phyloP scores from a whole-genome alignment of 2,888 invertebrate genomes.

The Muscina levida region DNA sequence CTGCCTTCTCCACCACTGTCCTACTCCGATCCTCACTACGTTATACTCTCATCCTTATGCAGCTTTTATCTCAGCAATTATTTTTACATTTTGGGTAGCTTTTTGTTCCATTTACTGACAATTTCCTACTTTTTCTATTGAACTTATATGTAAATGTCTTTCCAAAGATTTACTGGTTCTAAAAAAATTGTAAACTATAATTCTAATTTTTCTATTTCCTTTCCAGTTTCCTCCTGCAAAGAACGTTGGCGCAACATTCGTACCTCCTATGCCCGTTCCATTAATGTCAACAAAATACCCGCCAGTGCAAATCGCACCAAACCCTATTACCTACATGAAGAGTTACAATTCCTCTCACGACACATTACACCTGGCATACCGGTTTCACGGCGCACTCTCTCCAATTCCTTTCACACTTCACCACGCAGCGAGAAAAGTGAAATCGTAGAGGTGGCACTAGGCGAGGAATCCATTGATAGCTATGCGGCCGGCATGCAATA shows the following conservation, averaged over 20 bases:
- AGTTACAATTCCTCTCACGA: constrained; percentile 70
- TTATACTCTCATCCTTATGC: no score
- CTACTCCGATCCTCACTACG: no score
- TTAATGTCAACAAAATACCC: constrained; percentile 73
- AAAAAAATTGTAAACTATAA: no score
- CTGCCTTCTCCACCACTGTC: no score
- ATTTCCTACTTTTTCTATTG: no score
- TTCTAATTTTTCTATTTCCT: not conserved
- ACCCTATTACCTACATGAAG: constrained; percentile 72
- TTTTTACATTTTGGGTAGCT: no score
- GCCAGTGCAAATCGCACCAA: constrained; percentile 73
- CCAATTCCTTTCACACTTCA: constrained; percentile 56
- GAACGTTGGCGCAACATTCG: constrained; percentile 78
- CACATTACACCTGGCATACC: constrained; percentile 71
- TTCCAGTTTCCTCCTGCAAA: constrained; percentile 74
- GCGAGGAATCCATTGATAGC: constrained; percentile 69
- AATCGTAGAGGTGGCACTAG: constrained; percentile 65
- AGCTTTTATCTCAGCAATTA: no score
- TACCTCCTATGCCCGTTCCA: constrained; percentile 76
- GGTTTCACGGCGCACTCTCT: constrained; percentile 65
- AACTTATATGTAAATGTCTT: no score
- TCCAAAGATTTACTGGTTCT: no score
- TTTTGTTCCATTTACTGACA: no score
- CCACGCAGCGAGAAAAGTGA: constrained; percentile 68
- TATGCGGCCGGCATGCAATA: constrained; percentile 65